These are phyloP conservation scores for Cathartes aura DNA, from an alignment of 2,113 vertebrate genomes.

Conservation along the genomic window DNA sequence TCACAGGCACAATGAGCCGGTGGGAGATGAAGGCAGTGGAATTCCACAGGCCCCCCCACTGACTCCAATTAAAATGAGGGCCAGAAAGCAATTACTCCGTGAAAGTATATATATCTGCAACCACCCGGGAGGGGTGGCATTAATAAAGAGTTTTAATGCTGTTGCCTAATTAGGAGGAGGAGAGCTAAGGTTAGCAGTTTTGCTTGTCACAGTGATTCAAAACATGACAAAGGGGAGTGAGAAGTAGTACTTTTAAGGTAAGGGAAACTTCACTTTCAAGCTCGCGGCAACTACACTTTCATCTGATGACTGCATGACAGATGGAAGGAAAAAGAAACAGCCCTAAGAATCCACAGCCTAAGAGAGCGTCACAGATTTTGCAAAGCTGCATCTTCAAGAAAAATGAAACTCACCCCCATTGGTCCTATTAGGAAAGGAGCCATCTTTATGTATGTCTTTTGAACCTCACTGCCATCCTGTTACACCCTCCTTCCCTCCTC, in stretches of 20 bases:
- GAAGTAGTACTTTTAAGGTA: conserved; percentile 1
- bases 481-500: not conserved
- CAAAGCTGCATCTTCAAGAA: not conserved
- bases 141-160: conserved; percentile 57
- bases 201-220: not conserved
- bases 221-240: not conserved
- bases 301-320: not conserved
- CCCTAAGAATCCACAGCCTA: not conserved
- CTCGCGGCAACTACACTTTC: fast-evolving
- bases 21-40: not conserved
- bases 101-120: conserved; percentile 40
- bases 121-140: conserved; percentile 6
- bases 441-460: not conserved
- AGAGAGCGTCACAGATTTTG: not conserved
- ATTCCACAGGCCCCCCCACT: conserved; percentile 23
- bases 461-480: not conserved
- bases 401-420: not conserved
- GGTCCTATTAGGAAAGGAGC: not conserved
- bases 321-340: not conserved
- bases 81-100: conserved; percentile 47
- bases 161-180: conserved; percentile 70
- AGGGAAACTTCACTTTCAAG: not conserved
- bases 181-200: conserved; percentile 33
- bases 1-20: not conserved
- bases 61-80: conserved; percentile 68